Evolutionary conservation across 2,888 invertebrate species (phyloP).

Genomic region (Augochlorella aurata): DNA sequence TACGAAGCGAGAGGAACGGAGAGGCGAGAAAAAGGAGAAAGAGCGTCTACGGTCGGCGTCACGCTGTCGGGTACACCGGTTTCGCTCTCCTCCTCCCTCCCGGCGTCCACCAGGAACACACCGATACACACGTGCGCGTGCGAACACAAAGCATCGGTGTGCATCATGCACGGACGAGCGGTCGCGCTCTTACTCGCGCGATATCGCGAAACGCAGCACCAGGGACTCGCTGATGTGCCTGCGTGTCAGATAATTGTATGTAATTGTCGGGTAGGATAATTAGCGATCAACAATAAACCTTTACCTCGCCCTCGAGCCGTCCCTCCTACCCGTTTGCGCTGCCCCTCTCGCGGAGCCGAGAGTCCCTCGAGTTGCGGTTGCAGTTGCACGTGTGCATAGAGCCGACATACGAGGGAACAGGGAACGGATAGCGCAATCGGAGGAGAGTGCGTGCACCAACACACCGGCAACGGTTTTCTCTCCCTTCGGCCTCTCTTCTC

Average conservation of each 20-base stretch:
- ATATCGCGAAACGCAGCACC: conserved; percentile 64
- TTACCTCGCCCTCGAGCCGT: conserved; percentile 49
- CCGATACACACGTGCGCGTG: conserved; percentile 23
- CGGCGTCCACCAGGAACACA: conserved; percentile 32
- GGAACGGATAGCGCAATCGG: not conserved
- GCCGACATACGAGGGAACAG: not conserved
- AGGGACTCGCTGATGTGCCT: conserved; percentile 69
- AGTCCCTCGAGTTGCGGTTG: conserved; percentile 26
- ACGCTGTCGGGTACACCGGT: conserved; percentile 82
- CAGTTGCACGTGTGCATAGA: conserved; percentile 51
- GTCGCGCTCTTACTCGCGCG: conserved; percentile 33
- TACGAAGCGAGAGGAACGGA: conserved; percentile 38
- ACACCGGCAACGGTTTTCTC: conserved; percentile 26
- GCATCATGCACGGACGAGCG: not conserved
- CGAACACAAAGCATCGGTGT: not conserved
- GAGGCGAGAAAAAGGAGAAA: conserved; percentile 68
- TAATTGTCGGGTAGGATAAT: conserved; percentile 79
- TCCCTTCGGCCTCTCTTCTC: not conserved
- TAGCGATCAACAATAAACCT: conserved; percentile 80
- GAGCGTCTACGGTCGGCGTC: conserved; percentile 77
- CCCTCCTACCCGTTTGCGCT: conserved; percentile 36
- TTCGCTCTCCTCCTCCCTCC: conserved; percentile 74
- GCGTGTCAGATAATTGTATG: conserved; percentile 79
- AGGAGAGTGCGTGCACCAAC: conserved; percentile 42
- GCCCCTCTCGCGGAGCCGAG: not conserved